Evolutionary conservation across 2,888 invertebrate species (phyloP).

Genomic region (Luperina nickerlii): DNA sequence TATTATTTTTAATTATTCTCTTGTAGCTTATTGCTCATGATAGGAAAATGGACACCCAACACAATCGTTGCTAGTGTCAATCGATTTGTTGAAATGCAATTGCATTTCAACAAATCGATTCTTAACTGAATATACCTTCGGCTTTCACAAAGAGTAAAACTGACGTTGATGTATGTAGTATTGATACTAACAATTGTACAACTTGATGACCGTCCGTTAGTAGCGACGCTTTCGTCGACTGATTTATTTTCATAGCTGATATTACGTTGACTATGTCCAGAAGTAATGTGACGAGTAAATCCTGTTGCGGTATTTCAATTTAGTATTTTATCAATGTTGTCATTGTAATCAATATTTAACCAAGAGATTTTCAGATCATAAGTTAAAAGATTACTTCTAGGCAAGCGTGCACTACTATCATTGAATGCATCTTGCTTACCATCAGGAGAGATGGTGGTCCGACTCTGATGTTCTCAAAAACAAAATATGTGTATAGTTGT

Average conservation of each 20-base stretch:
- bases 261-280: conserved; percentile 30
- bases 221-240: conserved; percentile 24
- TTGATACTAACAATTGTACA: conserved; percentile 32
- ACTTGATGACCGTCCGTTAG: conserved; percentile 33
- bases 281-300: conserved; percentile 21
- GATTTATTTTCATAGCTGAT: conserved; percentile 43
- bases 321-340: not conserved
- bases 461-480: not conserved
- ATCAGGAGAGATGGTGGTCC: not conserved
- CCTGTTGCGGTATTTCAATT: conserved; percentile 28
- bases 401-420: not conserved
- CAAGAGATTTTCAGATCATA: not conserved
- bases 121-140: conserved; percentile 13
- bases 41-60: conserved; percentile 12
- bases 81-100: not conserved
- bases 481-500: not conserved
- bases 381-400: not conserved
- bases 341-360: not conserved
- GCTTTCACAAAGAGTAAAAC: conserved; percentile 5
- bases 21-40: conserved; percentile 1
- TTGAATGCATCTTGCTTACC: not conserved
- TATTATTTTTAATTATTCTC: no score
- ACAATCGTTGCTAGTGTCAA: no score
- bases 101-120: conserved; percentile 42
- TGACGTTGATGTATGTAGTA: conserved; percentile 54